A percentile compares a stretch with the other conserved stretches of the same genome.
Evolutionary conservation across 2,113 vertebrate species (phyloP).

Genomic region (Menidia beryllina): DNA sequence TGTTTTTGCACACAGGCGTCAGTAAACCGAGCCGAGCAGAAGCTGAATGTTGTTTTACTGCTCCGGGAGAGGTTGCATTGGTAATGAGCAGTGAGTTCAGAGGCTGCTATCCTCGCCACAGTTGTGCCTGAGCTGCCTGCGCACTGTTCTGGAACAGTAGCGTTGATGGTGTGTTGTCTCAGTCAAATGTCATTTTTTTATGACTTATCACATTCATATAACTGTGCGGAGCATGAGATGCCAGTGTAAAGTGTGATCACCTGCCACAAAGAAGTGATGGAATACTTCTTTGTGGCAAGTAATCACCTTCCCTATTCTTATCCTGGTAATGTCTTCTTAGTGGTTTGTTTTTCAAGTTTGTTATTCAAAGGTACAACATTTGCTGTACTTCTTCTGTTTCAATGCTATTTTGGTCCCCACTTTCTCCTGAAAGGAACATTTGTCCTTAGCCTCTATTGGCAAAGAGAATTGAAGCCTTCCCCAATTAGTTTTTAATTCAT

Average conservation of each 20-base stretch:
- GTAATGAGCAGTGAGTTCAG: slow-evolving; percentile 62
- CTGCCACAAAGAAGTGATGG: no score
- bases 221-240: slow-evolving; percentile 11
- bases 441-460: no score
- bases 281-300: slow-evolving; percentile 32
- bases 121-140: slow-evolving; percentile 40
- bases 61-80: slow-evolving; percentile 41
- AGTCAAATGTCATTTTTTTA: slow-evolving; percentile 55
- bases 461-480: background rate
- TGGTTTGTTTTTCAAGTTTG: background rate
- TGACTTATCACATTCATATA: slow-evolving; percentile 22
- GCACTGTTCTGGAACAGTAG: slow-evolving; percentile 50
- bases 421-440: background rate
- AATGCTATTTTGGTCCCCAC: no score
- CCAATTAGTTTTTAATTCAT: no score
- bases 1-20: slow-evolving; percentile 51
- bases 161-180: slow-evolving; percentile 28
- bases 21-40: slow-evolving; percentile 66
- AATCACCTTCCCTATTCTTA: slow-evolving; percentile 23
- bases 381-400: no score
- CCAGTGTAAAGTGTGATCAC: slow-evolving; percentile 41
- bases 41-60: slow-evolving; percentile 49
- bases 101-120: slow-evolving; percentile 46
- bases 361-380: no score
- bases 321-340: slow-evolving; percentile 30